These are phyloP conservation scores for Platynereis dumerilii DNA, from an alignment of 2,888 invertebrate species.

Conservation along the genomic window DNA sequence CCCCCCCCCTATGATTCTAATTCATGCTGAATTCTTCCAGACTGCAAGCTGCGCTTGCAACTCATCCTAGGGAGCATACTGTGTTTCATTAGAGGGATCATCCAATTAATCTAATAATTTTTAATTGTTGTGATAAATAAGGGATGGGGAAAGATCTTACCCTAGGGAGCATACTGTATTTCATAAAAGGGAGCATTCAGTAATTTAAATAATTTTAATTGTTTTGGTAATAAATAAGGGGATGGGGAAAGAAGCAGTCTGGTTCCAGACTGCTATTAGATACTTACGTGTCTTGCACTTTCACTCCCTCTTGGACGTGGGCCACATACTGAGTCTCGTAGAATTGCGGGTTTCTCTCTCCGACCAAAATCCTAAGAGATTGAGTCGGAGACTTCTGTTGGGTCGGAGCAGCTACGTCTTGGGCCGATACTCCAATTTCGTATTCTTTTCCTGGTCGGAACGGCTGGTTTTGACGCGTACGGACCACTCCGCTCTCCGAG, in stretches of 20 bases:
- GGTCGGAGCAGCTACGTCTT: constrained; percentile 65
- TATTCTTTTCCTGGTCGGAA: constrained; percentile 82
- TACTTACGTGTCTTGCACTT: constrained; percentile 31
- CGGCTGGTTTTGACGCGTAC: constrained; percentile 37
- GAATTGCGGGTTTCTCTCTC: constrained; percentile 96
- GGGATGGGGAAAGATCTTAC: no score
- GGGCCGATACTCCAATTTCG: constrained; percentile 93
- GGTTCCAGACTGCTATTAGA: no score
- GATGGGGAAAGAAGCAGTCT: background rate
- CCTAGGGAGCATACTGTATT: no score
- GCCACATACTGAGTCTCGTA: constrained; percentile 94
- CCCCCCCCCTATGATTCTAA: no score
- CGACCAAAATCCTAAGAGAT: constrained; percentile 81
- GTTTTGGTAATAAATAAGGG: no score
- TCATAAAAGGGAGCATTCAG: no score
- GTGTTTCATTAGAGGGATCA: no score
- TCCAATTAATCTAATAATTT: no score
- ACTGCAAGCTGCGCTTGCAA: no score
- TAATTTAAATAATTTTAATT: no score
- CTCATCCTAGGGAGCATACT: no score
- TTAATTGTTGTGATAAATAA: background rate
- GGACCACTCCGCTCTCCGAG: constrained; percentile 68
- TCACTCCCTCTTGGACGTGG: constrained; percentile 83
- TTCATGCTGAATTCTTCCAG: no score
- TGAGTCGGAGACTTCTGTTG: constrained; percentile 48